Evolutionary conservation across 1,140 invertebrate species (phyloP).

Genomic region (Platorchestia sp.): DNA sequence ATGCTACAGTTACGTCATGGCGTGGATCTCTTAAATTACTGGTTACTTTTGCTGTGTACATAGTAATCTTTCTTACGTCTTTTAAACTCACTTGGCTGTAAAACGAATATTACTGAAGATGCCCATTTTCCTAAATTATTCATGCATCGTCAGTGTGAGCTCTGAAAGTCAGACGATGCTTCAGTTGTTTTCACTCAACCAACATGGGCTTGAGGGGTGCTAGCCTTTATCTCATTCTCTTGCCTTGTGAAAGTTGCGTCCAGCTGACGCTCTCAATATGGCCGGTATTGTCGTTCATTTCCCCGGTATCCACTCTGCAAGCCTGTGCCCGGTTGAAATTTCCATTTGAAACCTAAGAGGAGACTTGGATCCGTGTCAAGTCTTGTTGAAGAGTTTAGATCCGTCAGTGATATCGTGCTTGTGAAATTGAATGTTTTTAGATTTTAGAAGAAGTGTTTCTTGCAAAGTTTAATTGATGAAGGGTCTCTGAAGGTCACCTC

Average conservation of each 20-base stretch:
- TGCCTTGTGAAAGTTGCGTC: background rate
- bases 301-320: background rate
- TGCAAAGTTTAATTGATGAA: background rate
- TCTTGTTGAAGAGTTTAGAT: background rate
- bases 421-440: background rate
- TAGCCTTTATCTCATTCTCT: background rate
- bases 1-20: background rate
- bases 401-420: background rate
- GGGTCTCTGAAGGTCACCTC: background rate
- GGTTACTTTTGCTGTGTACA: no score
- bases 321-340: background rate
- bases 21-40: no score
- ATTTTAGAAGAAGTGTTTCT: background rate
- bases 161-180: no score
- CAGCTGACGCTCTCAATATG: background rate
- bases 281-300: background rate
- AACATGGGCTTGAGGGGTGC: no score
- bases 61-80: no score
- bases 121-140: no score
- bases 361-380: background rate
- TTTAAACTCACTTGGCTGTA: no score
- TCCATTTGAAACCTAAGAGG: background rate
- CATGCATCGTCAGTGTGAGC: no score
- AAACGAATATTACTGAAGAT: no score
- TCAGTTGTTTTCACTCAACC: no score